These are phyloP conservation scores for Drosophila melanosoma DNA, from an alignment of 2,888 invertebrate genomes.

Conservation along the genomic window DNA sequence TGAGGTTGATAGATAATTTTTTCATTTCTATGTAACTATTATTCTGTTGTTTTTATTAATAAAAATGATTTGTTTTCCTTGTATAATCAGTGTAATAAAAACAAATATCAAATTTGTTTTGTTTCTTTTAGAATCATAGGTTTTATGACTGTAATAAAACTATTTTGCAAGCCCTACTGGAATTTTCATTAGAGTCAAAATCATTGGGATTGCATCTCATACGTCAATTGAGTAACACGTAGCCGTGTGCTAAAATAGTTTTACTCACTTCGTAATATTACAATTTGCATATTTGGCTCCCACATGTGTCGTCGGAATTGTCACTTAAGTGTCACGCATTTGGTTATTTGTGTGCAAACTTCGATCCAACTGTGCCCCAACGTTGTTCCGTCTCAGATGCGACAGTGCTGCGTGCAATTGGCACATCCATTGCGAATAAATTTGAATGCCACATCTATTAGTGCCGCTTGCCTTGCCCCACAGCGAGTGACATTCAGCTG, in stretches of 20 bases:
- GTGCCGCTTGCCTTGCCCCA: constrained; percentile 26
- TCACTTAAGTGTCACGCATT: constrained; percentile 57
- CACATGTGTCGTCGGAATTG: constrained; percentile 48
- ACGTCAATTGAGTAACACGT: constrained; percentile 9
- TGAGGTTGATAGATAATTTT: background rate
- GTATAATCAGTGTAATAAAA: background rate
- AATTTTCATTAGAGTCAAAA: background rate
- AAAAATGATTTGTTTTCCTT: background rate
- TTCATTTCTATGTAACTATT: background rate
- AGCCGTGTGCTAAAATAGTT: constrained; percentile 9
- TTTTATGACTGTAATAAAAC: background rate
- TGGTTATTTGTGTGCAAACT: constrained; percentile 15
- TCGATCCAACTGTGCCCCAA: constrained; percentile 6
- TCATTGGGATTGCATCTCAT: constrained; percentile 13
- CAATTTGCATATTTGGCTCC: constrained; percentile 39
- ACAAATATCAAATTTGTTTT: no score
- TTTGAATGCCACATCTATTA: constrained; percentile 60
- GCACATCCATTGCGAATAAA: constrained; percentile 55
- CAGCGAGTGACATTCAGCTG: constrained; percentile 15
- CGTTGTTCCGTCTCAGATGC: background rate
- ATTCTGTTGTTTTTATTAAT: background rate
- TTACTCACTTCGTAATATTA: constrained; percentile 1
- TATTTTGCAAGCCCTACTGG: background rate
- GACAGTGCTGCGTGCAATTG: constrained; percentile 16
- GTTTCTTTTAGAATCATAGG: background rate